These are phyloP conservation scores for Phortica okadai DNA, from an alignment of 2,888 invertebrate species.

Conservation along the genomic window DNA sequence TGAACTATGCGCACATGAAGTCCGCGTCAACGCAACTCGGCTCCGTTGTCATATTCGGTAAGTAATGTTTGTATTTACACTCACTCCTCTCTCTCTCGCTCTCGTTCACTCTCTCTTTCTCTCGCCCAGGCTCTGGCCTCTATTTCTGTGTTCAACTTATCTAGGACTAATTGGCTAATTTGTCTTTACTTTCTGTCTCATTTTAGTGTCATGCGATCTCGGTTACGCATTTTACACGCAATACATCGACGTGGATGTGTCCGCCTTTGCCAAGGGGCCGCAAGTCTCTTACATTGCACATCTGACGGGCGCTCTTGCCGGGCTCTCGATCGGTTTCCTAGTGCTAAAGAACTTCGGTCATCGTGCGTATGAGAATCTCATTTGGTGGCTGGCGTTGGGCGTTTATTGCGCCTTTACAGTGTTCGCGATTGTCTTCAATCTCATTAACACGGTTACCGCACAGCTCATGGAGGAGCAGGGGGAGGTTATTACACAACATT, in stretches of 20 bases:
- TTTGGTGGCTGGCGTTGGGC: slow-evolving; percentile 97
- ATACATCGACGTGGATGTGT: slow-evolving; percentile 77
- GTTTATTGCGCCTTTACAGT: slow-evolving; percentile 95
- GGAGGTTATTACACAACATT: slow-evolving; percentile 76
- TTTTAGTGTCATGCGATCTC: slow-evolving; percentile 91
- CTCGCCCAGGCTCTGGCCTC: neutral
- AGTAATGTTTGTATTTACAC: slow-evolving; percentile 58
- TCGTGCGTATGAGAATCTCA: slow-evolving; percentile 92
- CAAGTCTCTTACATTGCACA: slow-evolving; percentile 97
- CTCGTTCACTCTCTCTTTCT: neutral
- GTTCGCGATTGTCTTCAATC: slow-evolving; percentile 94
- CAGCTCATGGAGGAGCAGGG: slow-evolving; percentile 76
- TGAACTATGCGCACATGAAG: slow-evolving; percentile 97
- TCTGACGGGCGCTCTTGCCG: slow-evolving; percentile 94
- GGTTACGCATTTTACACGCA: slow-evolving; percentile 97
- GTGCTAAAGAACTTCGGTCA: slow-evolving; percentile 97
- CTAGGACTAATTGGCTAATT: slow-evolving; percentile 25
- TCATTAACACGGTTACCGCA: slow-evolving; percentile 79
- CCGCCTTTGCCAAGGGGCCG: slow-evolving; percentile 76
- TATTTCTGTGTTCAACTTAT: neutral
- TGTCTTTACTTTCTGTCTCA: slow-evolving; percentile 49
- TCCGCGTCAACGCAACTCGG: slow-evolving; percentile 93
- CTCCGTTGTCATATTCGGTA: slow-evolving; percentile 94
- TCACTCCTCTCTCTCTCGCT: neutral
- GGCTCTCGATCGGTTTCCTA: slow-evolving; percentile 94